Base-by-base conservation (phyloP, 2,113 vertebrate genomes). In the Clupea harengus region DNA sequence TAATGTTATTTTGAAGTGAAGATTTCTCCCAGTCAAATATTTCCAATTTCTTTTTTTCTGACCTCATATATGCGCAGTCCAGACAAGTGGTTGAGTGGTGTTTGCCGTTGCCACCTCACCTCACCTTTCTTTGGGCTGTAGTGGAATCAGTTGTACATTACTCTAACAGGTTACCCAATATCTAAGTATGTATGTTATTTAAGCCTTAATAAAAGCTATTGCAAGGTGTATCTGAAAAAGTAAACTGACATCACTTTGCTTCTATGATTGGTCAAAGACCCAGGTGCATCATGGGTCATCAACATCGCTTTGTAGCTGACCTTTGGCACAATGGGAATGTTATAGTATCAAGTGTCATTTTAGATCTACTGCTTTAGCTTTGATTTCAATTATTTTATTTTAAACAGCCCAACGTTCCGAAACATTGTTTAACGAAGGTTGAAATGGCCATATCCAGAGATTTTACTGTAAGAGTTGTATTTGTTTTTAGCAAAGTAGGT, bases 341-440 rank as follows among this genome's bases (percentile, higher is more conserved):
- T 67, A 25, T 67, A 25, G 60, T 25, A 9, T 22, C 60, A 67
- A 67, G 60, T 25, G 60, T 9, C 64, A 32, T 25, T 72, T 54
- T 54, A 54, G 13, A 17, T 54, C 17, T 54, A 15, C 2, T 15
- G 64, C 6, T 11, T 25, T 1, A 25, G 22, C 28, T 32, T 72
- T 72, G 22, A 72, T 72, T 72, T 32, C 13, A 72, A 72, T 72
- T 32, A 72, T 72, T 72, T 72, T 13, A 72, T 72, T 72, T 72
- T 72, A 72, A 72, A 13, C n/a, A 6, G 11, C 9, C 10, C 9
- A 72, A 72, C 64, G 13, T 28, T 72, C 22, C n/a, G 25, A 72
- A 25, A 39, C 39, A 39, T 39, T 72, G 25, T 8, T 60, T 72
- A 32, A 72, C 64, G 7, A 72, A 28, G 25, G n/a, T 72, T 72